Base-by-base conservation (phyloP, 2,888 invertebrate genomes). In the Pandemis corylana region DNA sequence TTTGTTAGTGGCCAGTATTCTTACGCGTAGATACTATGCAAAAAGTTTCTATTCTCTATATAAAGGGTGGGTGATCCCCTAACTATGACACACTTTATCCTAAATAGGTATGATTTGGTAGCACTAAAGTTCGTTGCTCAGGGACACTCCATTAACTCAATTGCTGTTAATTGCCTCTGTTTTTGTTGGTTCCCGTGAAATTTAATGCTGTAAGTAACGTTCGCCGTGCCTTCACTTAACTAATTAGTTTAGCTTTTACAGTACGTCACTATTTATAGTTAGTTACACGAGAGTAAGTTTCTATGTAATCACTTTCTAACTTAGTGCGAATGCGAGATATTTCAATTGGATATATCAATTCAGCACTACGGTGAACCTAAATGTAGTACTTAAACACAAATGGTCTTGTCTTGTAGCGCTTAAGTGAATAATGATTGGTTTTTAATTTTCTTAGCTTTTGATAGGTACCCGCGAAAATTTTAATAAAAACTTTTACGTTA, bases 171-270 rank as follows among this genome's bases (percentile, higher is more conserved):
- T 36, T 12, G 41, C 20, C 51, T 10, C 13, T 3, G 36, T 64
- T 20, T 10, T 65, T 49, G 46, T 67, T 53, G 51, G 67, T 41
- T 67, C 41, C 65, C 7, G 44, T 67, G 51, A 41, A 67, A 67
- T 41, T 51, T n/a, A 53, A 67, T 51, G 15, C 41, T 36, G 53
- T 53, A 67, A 67, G 41, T 51, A 66, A 66, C 28, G 53, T 13
- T 65, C 28, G 53, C 41, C 53, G 53, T n/a, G 67, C 67, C 67
- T 67, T 67, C 67, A 67, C 67, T 53, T 53, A n/a, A 13, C n/a
- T 67, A 53, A 53, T 67, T 51, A 13, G n/a, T 53, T 41, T 66
- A 36, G 56, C 56, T 56, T 46, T 7, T 20, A 46, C 53, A 56
- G 59, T 59, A 28, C 59, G 59, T 62, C 62, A 62, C 62, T 20